phyloP scores from a whole-genome alignment of 2,888 invertebrate genomes.

The Cancer borealis region DNA sequence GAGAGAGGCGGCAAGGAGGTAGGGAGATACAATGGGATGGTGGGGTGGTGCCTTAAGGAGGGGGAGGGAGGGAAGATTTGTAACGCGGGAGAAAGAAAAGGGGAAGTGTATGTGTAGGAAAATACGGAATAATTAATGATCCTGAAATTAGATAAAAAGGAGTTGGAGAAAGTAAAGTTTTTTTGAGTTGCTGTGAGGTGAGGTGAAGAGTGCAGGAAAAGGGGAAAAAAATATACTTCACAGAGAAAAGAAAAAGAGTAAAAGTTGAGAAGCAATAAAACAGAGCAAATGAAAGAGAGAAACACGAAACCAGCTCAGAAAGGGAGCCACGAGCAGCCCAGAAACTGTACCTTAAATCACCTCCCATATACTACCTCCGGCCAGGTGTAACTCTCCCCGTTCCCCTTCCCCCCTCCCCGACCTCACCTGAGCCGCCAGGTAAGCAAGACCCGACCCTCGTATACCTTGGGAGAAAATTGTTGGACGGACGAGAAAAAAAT shows the following conservation, averaged over 20 bases:
- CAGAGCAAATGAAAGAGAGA: background rate
- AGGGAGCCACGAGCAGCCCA: background rate
- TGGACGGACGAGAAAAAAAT: background rate
- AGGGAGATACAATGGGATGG: background rate
- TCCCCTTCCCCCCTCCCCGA: background rate
- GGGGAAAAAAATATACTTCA: background rate
- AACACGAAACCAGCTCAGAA: background rate
- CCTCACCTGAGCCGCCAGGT: conserved; percentile 31
- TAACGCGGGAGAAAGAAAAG: background rate
- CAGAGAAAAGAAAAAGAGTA: background rate
- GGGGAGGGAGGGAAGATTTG: background rate
- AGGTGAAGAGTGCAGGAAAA: background rate
- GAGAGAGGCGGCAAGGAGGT: background rate
- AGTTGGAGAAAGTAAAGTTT: background rate
- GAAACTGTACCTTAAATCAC: conserved; percentile 20
- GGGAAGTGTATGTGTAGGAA: conserved; percentile 13
- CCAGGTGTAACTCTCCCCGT: background rate
- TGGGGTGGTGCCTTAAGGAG: background rate
- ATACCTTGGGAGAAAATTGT: background rate
- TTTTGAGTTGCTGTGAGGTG: background rate
- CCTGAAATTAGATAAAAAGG: background rate
- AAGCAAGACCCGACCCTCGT: conserved; percentile 25
- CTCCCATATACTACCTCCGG: conserved; percentile 16
- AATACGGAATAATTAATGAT: conserved; percentile 13
- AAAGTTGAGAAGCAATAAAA: background rate